Conservation (phyloP, 2,797 vertebrate species). For the Takifugu ocellatus region DNA sequence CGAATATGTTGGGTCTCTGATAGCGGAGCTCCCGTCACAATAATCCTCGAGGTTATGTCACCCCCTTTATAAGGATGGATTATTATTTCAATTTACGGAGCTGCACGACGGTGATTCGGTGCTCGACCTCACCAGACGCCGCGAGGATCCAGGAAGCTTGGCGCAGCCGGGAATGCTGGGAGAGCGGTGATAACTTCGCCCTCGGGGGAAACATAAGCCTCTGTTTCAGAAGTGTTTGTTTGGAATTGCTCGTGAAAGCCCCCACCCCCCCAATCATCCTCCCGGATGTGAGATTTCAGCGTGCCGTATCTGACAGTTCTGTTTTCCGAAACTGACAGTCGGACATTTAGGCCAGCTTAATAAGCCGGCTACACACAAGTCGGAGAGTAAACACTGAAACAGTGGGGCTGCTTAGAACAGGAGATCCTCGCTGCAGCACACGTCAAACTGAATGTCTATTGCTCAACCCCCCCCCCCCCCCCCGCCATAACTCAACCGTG, state of each 20-base stretch:
- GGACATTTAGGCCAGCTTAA: neutral
- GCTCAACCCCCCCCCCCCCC: too few species aligned
- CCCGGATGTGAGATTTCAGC: too few species aligned
- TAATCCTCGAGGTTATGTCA: too few species aligned
- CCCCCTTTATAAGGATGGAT: neutral
- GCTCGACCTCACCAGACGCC: neutral
- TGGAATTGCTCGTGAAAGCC: neutral
- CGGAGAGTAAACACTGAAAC: neutral
- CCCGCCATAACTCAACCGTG: too few species aligned
- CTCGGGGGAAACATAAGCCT: constrained; percentile 4
- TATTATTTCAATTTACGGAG: constrained; percentile 2
- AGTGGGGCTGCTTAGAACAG: neutral
- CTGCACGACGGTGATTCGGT: neutral
- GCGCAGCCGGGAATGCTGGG: neutral
- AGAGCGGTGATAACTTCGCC: neutral
- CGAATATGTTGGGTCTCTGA: too few species aligned
- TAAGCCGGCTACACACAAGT: neutral
- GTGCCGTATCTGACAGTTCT: too few species aligned
- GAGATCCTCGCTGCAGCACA: too few species aligned
- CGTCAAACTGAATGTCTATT: too few species aligned
- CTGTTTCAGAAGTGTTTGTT: constrained; percentile 4
- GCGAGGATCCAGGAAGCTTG: neutral
- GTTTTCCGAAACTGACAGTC: neutral
- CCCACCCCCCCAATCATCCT: too few species aligned
- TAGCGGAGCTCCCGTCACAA: too few species aligned